These are phyloP conservation scores for Elaphurus davidianus DNA, from an alignment of 2,113 vertebrate species.

Conservation along the genomic window DNA sequence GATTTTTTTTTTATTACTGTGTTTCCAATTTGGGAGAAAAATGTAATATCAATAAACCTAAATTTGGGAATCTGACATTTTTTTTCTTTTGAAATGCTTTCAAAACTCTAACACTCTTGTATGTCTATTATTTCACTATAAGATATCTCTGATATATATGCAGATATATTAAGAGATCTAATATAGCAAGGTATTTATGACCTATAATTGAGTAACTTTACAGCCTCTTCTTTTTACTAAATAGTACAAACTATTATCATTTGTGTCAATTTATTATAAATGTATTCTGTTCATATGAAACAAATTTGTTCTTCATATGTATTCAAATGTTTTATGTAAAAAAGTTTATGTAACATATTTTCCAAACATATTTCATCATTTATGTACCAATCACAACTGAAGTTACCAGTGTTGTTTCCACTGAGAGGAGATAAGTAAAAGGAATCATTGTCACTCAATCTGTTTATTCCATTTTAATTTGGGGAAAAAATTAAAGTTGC, in stretches of 20 bases:
- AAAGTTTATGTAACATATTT: not conserved
- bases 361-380: not conserved
- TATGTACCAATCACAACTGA: not conserved
- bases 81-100: not conserved
- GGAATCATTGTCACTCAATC: not conserved
- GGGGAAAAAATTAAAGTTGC: not conserved
- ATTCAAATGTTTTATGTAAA: not conserved
- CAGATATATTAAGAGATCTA: not conserved
- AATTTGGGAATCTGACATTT: not conserved
- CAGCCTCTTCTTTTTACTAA: not conserved
- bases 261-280: conserved; percentile 13
- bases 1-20: not conserved
- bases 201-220: not conserved
- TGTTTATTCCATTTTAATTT: conserved; percentile 15
- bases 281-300: not conserved
- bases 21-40: not conserved
- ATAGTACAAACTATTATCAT: not conserved
- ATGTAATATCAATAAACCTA: not conserved
- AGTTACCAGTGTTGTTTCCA: not conserved
- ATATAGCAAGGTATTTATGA: not conserved
- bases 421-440: not conserved
- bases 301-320: not conserved
- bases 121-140: not conserved
- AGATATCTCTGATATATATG: not conserved
- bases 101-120: not conserved